Conservation (phyloP, 1,140 invertebrate species). For the Drosophila ambigua region DNA sequence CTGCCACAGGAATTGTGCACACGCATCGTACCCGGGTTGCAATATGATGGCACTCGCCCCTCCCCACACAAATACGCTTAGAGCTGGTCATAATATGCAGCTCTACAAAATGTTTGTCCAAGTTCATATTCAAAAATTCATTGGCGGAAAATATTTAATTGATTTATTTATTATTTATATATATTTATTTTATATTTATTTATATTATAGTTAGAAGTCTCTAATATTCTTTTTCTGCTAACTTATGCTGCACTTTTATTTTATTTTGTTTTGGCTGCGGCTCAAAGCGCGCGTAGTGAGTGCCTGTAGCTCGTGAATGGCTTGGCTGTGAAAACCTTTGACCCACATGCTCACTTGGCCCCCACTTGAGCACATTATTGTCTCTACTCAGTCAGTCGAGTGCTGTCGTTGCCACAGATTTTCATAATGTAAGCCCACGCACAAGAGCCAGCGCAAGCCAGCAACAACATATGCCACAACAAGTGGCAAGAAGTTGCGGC, state of each 20-base stretch:
- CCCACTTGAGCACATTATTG: constrained; percentile 30
- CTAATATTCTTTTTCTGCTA: no score
- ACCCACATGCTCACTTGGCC: constrained; percentile 28
- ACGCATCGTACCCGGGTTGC: constrained; percentile 12
- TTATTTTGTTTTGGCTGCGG: no score
- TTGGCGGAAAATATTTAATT: background rate
- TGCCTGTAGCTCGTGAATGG: no score
- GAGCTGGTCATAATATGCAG: background rate
- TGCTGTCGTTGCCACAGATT: constrained; percentile 31
- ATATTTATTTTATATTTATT: no score
- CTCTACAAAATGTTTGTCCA: background rate
- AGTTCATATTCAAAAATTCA: background rate
- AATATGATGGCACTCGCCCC: constrained; percentile 28
- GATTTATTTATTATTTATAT: no score
- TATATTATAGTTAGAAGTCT: no score
- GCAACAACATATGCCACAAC: constrained; percentile 54
- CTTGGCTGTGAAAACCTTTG: constrained; percentile 10
- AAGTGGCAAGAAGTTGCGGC: constrained; percentile 64
- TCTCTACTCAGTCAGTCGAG: constrained; percentile 40
- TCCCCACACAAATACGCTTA: constrained; percentile 28
- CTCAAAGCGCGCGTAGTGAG: no score
- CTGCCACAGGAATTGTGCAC: constrained; percentile 9
- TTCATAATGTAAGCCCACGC: constrained; percentile 41
- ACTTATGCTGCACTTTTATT: no score
- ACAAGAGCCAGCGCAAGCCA: constrained; percentile 7